These are phyloP conservation scores for Mesorhabditis belari DNA, from an alignment of 2,888 invertebrate species.

Conservation along the genomic window DNA sequence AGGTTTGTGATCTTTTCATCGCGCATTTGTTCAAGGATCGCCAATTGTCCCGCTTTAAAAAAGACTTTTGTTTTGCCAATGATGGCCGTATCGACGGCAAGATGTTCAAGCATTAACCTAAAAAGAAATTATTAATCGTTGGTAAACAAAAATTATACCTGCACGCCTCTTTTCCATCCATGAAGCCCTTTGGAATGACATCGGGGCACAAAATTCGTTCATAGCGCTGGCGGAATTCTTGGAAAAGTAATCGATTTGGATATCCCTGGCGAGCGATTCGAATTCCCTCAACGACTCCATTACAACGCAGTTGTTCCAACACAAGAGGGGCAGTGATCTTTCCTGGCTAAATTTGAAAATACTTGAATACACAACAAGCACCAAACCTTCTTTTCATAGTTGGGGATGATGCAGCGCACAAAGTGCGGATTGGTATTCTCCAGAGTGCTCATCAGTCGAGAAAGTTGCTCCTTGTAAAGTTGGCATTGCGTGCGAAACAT, in stretches of 20 bases:
- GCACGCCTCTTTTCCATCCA: constrained; percentile 99
- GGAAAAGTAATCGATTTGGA: constrained; percentile 97
- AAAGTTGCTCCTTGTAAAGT: constrained; percentile 95
- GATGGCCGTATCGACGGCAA: constrained; percentile 92
- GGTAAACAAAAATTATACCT: no score
- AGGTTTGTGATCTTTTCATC: constrained; percentile 97
- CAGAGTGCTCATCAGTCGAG: constrained; percentile 76
- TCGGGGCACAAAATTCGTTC: constrained; percentile 90
- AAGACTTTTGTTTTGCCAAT: constrained; percentile 99
- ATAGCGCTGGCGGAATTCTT: constrained; percentile 88
- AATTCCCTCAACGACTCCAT: constrained; percentile 98
- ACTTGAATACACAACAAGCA: no score
- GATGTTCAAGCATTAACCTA: constrained; percentile 68
- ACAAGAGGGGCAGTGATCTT: constrained; percentile 96
- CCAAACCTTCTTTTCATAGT: constrained; percentile 88
- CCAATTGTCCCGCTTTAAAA: constrained; percentile 95
- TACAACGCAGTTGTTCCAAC: constrained; percentile 94
- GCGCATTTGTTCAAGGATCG: constrained; percentile 84
- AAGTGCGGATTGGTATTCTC: constrained; percentile 98
- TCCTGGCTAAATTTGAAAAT: constrained; percentile 64
- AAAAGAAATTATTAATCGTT: no score
- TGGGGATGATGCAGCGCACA: constrained; percentile 98
- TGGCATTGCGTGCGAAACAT: constrained; percentile 99
- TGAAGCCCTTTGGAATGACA: constrained; percentile 94
- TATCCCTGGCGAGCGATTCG: constrained; percentile 98